phyloP scores from a whole-genome alignment of 2,797 vertebrate genomes.

The Enteromius radiatus region DNA sequence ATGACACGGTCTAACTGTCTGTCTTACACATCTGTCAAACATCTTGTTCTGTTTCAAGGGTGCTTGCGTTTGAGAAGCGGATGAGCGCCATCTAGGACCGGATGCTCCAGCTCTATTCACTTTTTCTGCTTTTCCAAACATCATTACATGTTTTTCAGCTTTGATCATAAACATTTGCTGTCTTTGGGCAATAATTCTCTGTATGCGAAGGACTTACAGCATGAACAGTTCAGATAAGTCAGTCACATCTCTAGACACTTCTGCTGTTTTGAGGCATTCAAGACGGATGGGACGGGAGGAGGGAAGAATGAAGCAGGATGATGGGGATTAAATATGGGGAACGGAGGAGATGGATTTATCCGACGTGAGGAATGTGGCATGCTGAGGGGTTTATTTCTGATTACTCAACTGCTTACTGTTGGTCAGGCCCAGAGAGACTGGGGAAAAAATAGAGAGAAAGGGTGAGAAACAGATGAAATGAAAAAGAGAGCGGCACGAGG shows the following conservation, averaged over 20 bases:
- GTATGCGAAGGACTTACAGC: background rate
- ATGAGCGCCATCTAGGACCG: constrained; percentile 58
- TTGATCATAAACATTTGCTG: constrained; percentile 8
- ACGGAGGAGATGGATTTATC: constrained; percentile 45
- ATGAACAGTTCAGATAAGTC: constrained; percentile 11
- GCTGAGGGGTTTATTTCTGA: constrained; percentile 49
- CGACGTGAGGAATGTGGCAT: constrained; percentile 49
- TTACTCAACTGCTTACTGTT: constrained; percentile 56
- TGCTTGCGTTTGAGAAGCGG: constrained; percentile 35
- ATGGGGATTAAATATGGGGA: constrained; percentile 57
- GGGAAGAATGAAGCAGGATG: constrained; percentile 55
- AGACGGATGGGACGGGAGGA: constrained; percentile 39
- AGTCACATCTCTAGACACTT: background rate
- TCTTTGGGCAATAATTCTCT: background rate
- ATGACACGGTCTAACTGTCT: constrained; percentile 50
- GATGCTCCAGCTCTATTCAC: background rate
- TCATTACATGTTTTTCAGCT: background rate
- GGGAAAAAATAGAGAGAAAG: constrained; percentile 20
- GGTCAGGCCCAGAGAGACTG: constrained; percentile 52
- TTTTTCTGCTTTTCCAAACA: background rate
- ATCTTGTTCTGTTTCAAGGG: constrained; percentile 20
- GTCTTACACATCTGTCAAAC: constrained; percentile 44
- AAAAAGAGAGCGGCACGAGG: constrained; percentile 33
- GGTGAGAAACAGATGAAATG: constrained; percentile 16
- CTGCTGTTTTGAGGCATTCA: constrained; percentile 34